Evolutionary conservation across 2,797 vertebrate genomes (phyloP).

Genomic region (Thaleichthys pacificus): DNA sequence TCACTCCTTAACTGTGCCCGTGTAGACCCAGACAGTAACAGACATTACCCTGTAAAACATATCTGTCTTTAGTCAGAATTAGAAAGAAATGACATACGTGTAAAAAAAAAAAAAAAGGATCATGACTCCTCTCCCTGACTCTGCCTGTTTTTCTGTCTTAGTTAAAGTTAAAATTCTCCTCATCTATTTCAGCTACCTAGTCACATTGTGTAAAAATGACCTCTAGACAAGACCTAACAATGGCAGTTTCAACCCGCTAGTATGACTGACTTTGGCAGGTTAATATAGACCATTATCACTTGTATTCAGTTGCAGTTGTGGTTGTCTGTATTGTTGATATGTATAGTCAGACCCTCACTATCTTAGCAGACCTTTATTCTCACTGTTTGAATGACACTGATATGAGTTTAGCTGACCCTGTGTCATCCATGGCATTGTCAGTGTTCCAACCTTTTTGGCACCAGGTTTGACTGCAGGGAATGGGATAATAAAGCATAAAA

Average conservation of each 20-base stretch:
- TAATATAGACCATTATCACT: no score
- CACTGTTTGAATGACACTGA: not conserved
- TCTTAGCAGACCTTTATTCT: no score
- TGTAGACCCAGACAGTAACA: not conserved
- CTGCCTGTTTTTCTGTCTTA: not conserved
- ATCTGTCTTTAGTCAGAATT: slow-evolving; percentile 36
- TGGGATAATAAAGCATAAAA: not conserved
- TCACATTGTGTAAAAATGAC: no score
- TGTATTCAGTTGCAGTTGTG: not conserved
- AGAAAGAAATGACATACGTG: slow-evolving; percentile 27
- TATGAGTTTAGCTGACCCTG: slow-evolving; percentile 3
- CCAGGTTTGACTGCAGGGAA: slow-evolving; percentile 24
- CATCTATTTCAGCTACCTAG: no score
- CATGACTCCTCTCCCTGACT: not conserved
- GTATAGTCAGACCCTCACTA: not conserved
- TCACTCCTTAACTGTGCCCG: not conserved
- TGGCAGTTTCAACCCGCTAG: no score
- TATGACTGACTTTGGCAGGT: no score
- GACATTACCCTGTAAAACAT: slow-evolving; percentile 24
- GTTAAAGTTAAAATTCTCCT: not conserved
- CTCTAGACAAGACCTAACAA: no score
- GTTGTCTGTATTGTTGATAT: slow-evolving; percentile 21
- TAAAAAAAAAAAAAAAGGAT: slow-evolving; percentile 30
- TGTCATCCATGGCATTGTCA: slow-evolving; percentile 10
- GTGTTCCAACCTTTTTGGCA: slow-evolving; percentile 41